phyloP scores from a whole-genome alignment of 2,113 vertebrate species.

The Dipodomys merriami region DNA sequence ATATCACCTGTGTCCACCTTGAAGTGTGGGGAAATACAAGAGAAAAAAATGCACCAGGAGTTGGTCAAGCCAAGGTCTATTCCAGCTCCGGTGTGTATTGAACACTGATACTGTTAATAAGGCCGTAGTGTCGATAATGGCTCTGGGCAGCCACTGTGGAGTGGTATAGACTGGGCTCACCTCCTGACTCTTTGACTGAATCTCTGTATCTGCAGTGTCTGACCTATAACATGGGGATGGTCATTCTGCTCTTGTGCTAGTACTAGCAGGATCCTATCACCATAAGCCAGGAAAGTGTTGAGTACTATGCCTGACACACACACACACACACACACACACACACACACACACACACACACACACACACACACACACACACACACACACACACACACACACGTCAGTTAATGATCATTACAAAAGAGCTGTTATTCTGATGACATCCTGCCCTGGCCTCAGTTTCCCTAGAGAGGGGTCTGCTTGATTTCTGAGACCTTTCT shows the following conservation, averaged over 20 bases:
- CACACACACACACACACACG: too few species aligned
- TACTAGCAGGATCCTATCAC: background rate
- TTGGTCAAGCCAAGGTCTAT: background rate
- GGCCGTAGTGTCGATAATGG: too few species aligned
- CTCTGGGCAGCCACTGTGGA: background rate
- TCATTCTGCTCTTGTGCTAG: background rate
- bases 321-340: too few species aligned
- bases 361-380: too few species aligned
- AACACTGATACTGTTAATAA: background rate
- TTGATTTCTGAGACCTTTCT: slow-evolving; percentile 30
- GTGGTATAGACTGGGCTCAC: background rate
- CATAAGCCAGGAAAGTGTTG: background rate
- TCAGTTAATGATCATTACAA: background rate
- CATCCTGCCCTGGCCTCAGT: slow-evolving; percentile 43
- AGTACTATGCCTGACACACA: background rate
- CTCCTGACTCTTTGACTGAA: background rate
- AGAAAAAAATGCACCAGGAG: background rate
- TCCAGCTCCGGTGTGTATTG: background rate
- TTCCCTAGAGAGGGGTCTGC: slow-evolving; percentile 29
- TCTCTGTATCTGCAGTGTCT: background rate
- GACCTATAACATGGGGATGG: background rate
- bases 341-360: too few species aligned
- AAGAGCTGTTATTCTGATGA: background rate
- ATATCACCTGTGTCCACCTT: background rate
- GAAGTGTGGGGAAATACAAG: background rate